These are phyloP conservation scores for Anagyrus pseudococci DNA, from an alignment of 2,888 invertebrate species.

Conservation along the genomic window DNA sequence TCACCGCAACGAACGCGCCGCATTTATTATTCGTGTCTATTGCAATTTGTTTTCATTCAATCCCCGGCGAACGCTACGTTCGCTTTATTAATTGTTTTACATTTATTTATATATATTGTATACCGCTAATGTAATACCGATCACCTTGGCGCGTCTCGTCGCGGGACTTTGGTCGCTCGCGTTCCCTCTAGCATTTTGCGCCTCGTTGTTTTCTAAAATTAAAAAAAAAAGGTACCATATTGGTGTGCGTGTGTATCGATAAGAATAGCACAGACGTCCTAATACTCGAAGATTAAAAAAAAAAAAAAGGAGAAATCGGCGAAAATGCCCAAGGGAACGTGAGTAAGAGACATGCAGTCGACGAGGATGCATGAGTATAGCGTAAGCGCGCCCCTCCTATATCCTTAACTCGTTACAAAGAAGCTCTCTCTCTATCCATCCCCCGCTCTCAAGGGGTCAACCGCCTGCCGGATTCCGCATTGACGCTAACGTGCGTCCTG, in stretches of 20 bases:
- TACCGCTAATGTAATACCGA: too few species aligned
- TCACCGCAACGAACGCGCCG: slow-evolving; percentile 32
- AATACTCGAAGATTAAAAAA: neutral
- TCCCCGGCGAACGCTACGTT: slow-evolving; percentile 11
- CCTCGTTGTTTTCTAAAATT: neutral
- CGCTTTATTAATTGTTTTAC: neutral
- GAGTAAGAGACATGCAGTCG: too few species aligned
- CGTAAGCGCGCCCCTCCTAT: too few species aligned
- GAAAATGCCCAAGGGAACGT: slow-evolving; percentile 40
- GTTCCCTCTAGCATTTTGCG: slow-evolving; percentile 39
- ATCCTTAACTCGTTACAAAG: too few species aligned
- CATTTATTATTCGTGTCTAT: slow-evolving; percentile 13
- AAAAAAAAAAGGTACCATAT: too few species aligned
- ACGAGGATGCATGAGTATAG: too few species aligned
- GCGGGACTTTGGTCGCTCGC: slow-evolving; percentile 27
- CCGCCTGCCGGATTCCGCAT: slow-evolving; percentile 23
- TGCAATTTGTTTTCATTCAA: slow-evolving; percentile 1
- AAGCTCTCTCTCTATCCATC: too few species aligned
- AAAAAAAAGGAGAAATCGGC: too few species aligned
- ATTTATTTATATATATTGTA: neutral
- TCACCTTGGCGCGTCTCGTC: slow-evolving; percentile 33
- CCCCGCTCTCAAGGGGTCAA: too few species aligned
- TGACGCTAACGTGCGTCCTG: slow-evolving; percentile 10
- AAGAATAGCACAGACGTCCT: neutral
- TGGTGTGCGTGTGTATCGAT: too few species aligned